phyloP scores from a whole-genome alignment of 2,113 vertebrate species.

The Melanerpes aurifrons region DNA sequence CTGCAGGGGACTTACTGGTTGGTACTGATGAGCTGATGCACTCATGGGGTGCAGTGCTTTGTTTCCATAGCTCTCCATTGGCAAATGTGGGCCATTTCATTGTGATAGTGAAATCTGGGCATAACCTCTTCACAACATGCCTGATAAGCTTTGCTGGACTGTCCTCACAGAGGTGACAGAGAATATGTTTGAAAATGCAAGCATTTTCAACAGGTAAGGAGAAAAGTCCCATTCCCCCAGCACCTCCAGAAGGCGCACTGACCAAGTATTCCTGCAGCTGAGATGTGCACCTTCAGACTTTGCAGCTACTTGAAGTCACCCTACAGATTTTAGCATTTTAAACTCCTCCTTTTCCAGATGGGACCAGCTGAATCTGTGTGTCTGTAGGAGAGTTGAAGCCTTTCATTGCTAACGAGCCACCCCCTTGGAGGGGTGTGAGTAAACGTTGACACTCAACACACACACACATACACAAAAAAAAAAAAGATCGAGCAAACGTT shows the following conservation, averaged over 20 bases:
- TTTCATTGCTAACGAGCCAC: neutral
- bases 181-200: neutral
- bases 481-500: neutral
- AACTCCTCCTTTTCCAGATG: neutral
- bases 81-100: neutral
- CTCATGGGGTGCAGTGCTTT: neutral
- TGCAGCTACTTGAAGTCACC: neutral
- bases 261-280: neutral
- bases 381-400: accelerated
- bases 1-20: neutral
- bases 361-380: neutral
- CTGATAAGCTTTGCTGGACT: neutral
- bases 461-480: neutral
- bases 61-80: neutral
- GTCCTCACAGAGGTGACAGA: neutral
- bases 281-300: neutral
- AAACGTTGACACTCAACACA: slow-evolving; percentile 1
- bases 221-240: neutral
- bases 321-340: neutral
- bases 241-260: neutral
- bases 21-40: neutral
- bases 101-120: neutral
- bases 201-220: neutral
- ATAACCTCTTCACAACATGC: neutral
- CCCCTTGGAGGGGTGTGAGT: neutral